phyloP scores from a whole-genome alignment of 2,888 invertebrate genomes.

The Petrolisthes cinctipes region DNA sequence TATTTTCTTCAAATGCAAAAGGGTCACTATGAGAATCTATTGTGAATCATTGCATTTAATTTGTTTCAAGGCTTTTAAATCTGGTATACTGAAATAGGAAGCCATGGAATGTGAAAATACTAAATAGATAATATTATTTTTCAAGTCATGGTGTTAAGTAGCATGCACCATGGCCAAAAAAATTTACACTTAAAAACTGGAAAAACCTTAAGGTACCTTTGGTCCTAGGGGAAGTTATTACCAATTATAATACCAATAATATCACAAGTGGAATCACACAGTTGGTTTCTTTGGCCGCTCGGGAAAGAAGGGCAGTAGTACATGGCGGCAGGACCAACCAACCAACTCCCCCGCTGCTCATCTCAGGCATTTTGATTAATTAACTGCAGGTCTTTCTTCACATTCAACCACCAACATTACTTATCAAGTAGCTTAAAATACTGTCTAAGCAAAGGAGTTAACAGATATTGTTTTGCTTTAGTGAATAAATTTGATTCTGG shows the following conservation, averaged over 20 bases:
- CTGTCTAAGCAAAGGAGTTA: neutral
- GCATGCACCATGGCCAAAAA: no score
- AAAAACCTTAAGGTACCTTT: constrained; percentile 2
- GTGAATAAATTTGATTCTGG: constrained; percentile 6
- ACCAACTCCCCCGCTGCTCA: neutral
- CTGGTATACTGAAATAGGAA: no score
- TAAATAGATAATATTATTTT: no score
- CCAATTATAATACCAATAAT: constrained; percentile 45
- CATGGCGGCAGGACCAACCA: neutral
- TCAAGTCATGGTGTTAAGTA: no score
- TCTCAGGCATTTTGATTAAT: constrained; percentile 2
- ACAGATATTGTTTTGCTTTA: neutral
- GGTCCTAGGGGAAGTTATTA: constrained; percentile 15
- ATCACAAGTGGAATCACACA: constrained; percentile 39
- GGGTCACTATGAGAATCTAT: no score
- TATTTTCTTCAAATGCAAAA: no score
- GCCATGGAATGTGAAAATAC: no score
- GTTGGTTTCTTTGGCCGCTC: constrained; percentile 17
- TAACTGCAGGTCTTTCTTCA: neutral
- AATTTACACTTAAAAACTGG: neutral
- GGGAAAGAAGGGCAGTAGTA: neutral
- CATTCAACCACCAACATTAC: neutral
- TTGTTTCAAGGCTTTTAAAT: no score
- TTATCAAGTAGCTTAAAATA: constrained; percentile 11
- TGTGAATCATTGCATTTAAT: no score